These are phyloP conservation scores for Loriculus beryllinus DNA, from an alignment of 2,797 vertebrate genomes.

Conservation along the genomic window DNA sequence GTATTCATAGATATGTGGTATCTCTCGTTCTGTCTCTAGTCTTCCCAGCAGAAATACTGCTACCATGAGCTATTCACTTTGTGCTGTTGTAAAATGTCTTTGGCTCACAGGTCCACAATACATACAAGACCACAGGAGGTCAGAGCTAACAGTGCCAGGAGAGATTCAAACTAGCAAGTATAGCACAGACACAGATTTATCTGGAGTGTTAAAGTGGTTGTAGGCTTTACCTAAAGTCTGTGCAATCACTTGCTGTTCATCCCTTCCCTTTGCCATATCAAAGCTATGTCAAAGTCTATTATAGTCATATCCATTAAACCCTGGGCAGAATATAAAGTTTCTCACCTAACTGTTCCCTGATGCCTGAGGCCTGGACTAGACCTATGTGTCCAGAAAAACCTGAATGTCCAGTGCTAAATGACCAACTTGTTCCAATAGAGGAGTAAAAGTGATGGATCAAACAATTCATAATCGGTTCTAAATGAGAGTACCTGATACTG, in stretches of 20 bases:
- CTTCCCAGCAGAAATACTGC: neutral
- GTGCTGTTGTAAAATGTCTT: neutral
- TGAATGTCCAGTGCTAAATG: neutral
- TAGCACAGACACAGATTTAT: neutral
- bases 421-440: neutral
- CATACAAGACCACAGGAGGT: neutral
- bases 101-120: neutral
- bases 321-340: neutral
- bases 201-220: neutral
- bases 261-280: neutral
- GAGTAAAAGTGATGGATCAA: neutral
- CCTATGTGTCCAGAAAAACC: neutral
- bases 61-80: neutral
- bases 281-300: neutral
- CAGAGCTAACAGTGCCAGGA: neutral
- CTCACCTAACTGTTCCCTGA: neutral
- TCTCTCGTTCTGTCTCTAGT: neutral
- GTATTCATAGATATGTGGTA: neutral
- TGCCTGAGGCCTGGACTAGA: neutral
- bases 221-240: neutral
- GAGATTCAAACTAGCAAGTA: neutral
- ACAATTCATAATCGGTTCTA: neutral
- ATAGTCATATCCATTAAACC: neutral
- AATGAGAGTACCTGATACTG: neutral
- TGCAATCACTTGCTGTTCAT: neutral